Evolutionary conservation across 35 echinoderm and acorn worm species (phyloP), one percentile per base, ranked within the genome.

Genomic region (Apostichopus japonicus): DNA sequence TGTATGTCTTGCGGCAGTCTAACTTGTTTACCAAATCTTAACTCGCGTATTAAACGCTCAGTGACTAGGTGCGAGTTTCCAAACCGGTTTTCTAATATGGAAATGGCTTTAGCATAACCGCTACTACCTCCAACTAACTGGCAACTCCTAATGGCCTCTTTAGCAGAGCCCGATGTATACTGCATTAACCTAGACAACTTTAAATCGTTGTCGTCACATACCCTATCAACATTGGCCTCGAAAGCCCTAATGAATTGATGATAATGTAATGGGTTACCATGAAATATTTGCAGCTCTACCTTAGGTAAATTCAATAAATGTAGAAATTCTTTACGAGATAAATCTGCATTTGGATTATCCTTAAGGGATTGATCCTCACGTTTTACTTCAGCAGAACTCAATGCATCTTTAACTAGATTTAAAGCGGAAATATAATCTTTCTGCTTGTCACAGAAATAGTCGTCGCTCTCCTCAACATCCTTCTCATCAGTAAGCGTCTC

Each of bases 181-280:
- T 91, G 75, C 75, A 91, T 91, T 22, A 90, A 90, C 53, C 87
- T 70, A 72, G 87, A 90, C 15, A 90, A 72, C 61, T 72, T 90
- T 15, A 90, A 54, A 90, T 88, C 56, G 13, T 62, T 8, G 65
- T 88, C 86, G 4, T 88, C 55, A 44, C 23, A 88, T 7, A 88
- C 23, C 87, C 75, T 90, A 90, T 70, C 87, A 54, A 91, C 90
- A 91, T 91, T 79, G 58, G 77, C 77, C 51, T 91, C 90, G 22
- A 91, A 91, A 55, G 90, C 90, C 23, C 54, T 91, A 0, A 76
- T 92, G 23, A 92, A 92, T 54, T 92, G 91, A 72, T 92, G 91
- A 84, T 25, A 92, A 92, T 83, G 91, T 77, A 86, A 92, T 5
- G 91, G 79, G 14, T 86, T 92, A 54, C 91, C 91, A 84, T 73